phyloP scores from a whole-genome alignment of 2,113 vertebrate genomes.

The Aphelocoma coerulescens region DNA sequence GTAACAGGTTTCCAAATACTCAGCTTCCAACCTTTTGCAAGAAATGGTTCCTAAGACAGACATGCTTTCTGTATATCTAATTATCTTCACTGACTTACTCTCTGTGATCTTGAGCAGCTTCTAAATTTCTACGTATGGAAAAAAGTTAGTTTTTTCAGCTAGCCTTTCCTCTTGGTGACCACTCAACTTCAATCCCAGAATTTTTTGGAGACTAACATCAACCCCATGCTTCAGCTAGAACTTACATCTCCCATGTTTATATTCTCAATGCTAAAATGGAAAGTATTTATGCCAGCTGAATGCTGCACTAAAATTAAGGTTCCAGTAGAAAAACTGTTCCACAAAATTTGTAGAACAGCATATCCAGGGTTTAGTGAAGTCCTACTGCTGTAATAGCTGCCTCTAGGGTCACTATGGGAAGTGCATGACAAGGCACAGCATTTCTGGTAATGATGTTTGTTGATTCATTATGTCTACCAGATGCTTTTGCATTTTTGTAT shows the following conservation, averaged over 20 bases:
- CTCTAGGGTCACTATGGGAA: background rate
- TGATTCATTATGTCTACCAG: background rate
- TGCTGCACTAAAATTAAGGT: background rate
- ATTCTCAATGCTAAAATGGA: background rate
- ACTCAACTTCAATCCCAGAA: background rate
- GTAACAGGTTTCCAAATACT: background rate
- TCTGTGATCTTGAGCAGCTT: background rate
- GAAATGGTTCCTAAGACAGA: background rate
- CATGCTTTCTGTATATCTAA: background rate
- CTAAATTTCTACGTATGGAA: background rate
- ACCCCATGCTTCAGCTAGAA: background rate
- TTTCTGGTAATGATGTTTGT: background rate
- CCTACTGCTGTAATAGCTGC: background rate
- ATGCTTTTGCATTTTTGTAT: background rate
- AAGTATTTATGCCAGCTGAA: background rate
- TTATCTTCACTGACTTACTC: background rate
- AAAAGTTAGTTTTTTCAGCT: background rate
- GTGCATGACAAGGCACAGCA: background rate
- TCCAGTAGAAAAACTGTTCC: background rate
- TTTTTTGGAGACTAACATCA: background rate
- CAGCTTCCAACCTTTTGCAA: background rate
- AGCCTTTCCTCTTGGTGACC: background rate
- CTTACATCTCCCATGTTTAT: background rate
- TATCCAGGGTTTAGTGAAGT: background rate
- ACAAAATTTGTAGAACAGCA: background rate